Base-by-base conservation (phyloP, 2,113 vertebrate species). In the Periophthalmodon schlosseri region DNA sequence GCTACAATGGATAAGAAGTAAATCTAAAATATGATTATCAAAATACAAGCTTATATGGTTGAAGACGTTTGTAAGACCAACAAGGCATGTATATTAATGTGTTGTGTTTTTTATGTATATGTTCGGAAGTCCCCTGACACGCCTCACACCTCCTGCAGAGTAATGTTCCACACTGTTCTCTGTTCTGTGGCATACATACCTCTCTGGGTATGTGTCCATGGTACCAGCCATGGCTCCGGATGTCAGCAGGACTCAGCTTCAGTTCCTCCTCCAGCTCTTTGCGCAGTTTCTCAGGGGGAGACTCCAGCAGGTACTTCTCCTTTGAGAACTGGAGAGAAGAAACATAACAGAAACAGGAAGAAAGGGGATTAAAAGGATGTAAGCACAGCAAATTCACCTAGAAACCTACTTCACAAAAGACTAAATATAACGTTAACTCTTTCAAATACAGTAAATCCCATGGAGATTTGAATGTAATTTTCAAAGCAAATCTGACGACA, bases 191-290 rank as follows among this genome's bases (percentile, higher is more conserved):
- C 56, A 73, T n/a, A 60, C 49, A 92, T 88, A 98, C 97, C 97
- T 99, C 97, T 12, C 96, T 92, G 36, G 97, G 98, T 74, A 99
- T 97, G 89, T 95, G 97, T 72, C 98, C 98, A 0, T 99, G 98
- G 91, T 99, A 99, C 98, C 97, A 99, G 84, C 96, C 96, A 0
- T 99, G 97, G 92, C 98, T 99, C 86, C 96, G 94, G 84, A 99
- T 93, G 81, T 99, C 97, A 0, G 94, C 95, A 76, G 96, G 96
- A 86, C 96, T 96, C 78, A 99, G 95, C 61, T 97, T 99, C 64
- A 99, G 94, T 77, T 99, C 98, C 73, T 99, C 98, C 86, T 99
- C 97, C 84, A 99, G 87, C 78, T 99, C 98, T 79, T 97, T 97
- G 56, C 96, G 95, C 71, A 99, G 94, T 49, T 99, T 99, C 92